Percentiles rank a stretch among this genome's conserved stretches.
Evolutionary conservation across 2,113 vertebrate species (phyloP).

Genomic region (Strix uralensis): DNA sequence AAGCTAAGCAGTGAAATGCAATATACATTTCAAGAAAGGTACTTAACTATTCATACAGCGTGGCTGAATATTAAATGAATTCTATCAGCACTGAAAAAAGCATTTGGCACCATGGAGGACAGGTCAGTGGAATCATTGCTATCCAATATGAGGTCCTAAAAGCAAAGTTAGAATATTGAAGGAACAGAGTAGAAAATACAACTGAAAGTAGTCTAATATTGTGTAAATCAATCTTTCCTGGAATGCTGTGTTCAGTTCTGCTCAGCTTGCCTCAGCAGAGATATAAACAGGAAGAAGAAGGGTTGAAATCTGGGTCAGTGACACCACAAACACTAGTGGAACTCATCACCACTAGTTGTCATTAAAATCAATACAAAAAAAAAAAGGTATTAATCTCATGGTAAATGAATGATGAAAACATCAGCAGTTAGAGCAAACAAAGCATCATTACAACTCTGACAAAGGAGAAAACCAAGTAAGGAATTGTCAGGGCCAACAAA

Average conservation of each 20-base stretch:
- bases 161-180: background rate
- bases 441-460: background rate
- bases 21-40: background rate
- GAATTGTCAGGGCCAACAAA: background rate
- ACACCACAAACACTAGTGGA: background rate
- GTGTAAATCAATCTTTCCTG: constrained; percentile 12
- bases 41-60: background rate
- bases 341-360: background rate
- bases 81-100: background rate
- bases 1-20: background rate
- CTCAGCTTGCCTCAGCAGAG: background rate
- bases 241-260: background rate
- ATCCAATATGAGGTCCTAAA: background rate
- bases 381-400: background rate
- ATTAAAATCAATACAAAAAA: background rate
- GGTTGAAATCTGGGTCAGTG: constrained; percentile 20
- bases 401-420: background rate
- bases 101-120: background rate
- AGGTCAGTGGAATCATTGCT: background rate
- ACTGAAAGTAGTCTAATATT: constrained; percentile 13
- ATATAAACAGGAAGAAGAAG: constrained; percentile 35
- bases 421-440: background rate
- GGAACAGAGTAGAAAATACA: background rate
- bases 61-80: background rate
- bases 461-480: background rate